These are phyloP conservation scores for Cochlearius cochlearius DNA, from an alignment of 2,113 vertebrate genomes.

Conservation along the genomic window DNA sequence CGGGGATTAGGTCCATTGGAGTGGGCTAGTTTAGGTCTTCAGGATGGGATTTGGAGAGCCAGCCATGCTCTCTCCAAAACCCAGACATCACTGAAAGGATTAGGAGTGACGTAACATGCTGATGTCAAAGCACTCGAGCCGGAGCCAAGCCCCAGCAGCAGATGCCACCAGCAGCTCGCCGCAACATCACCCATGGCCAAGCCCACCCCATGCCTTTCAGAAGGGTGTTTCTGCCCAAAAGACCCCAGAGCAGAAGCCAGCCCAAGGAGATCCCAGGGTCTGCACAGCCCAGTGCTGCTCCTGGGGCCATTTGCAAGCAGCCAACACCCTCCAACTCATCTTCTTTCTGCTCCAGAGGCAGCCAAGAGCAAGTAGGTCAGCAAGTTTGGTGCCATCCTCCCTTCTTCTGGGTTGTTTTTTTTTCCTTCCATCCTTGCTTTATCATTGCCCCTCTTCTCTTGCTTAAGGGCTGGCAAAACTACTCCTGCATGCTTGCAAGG, in stretches of 20 bases:
- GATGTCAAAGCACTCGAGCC: neutral
- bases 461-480: neutral
- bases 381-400: neutral
- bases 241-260: neutral
- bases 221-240: neutral
- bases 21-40: neutral
- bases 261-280: neutral
- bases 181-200: neutral
- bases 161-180: neutral
- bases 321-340: neutral
- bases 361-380: fast-evolving
- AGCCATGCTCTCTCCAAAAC: neutral
- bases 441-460: neutral
- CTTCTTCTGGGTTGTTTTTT: neutral
- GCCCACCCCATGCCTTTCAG: neutral
- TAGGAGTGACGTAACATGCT: fast-evolving
- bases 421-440: neutral
- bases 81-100: neutral
- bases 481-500: neutral
- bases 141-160: neutral
- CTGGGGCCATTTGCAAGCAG: fast-evolving
- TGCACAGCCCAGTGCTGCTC: neutral
- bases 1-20: neutral
- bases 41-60: neutral
- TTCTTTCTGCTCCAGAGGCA: neutral